Conservation (phyloP, 2,797 vertebrate species). For the Phrynocephalus guinanensis region DNA sequence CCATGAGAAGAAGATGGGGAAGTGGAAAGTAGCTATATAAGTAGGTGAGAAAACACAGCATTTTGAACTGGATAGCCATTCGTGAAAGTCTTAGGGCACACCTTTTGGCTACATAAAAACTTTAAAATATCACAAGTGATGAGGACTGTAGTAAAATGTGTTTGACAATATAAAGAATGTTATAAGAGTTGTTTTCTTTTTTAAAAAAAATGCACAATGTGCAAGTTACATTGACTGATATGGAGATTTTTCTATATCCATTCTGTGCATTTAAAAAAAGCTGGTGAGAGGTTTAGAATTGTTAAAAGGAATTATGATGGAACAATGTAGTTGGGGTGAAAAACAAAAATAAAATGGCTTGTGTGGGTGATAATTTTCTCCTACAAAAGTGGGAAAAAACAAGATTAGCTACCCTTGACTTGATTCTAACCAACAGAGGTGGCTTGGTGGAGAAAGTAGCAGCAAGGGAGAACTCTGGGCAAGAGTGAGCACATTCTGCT, state of each 20-base stretch:
- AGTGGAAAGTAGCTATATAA: background rate
- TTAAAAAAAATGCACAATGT: background rate
- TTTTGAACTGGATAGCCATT: background rate
- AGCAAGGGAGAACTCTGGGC: no score
- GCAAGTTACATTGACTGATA: no score
- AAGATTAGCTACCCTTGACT: no score
- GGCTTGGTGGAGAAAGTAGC: no score
- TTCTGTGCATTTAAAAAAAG: background rate
- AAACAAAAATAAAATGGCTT: no score
- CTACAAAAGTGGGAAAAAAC: no score
- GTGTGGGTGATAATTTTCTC: no score
- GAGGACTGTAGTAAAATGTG: background rate
- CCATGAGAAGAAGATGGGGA: background rate
- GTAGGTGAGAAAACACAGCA: background rate
- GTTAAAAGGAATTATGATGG: background rate
- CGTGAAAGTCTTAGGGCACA: background rate
- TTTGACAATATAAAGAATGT: background rate
- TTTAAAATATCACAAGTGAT: background rate
- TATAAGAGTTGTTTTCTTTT: background rate
- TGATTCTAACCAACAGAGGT: no score
- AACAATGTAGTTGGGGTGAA: no score
- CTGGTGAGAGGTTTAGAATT: background rate
- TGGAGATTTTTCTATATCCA: background rate
- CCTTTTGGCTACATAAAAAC: background rate
- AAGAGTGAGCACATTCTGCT: no score